Evolutionary conservation across 1,140 invertebrate species (phyloP), one percentile per base, ranked within the genome.

Genomic region (Ditylenchus dipsaci): DNA sequence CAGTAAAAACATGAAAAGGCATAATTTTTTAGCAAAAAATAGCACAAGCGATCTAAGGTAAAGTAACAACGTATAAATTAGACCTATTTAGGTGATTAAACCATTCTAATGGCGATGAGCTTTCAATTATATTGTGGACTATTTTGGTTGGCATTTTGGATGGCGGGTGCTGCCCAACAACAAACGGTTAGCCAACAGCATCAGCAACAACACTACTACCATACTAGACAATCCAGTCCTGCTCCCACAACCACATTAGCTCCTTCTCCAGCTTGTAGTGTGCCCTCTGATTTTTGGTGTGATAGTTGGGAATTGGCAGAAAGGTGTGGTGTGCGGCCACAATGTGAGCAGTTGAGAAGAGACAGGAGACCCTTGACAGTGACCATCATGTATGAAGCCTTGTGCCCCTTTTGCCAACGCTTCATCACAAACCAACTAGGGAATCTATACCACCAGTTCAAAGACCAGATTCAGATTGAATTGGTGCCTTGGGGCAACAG

Each of bases 341-440:
- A 82, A 60, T 82, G 80, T 53, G 79, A 79, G 23, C 5, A 49
- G 0, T 73, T 82, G n/a, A 69, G 69, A 26, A 67, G 69, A 7
- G 63, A 65, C 23, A 30, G 65, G 9, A 63, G 65, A 27, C 81
- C 75, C 1, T 63, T 82, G 15, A 82, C 80, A 42, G 67, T 82
- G 23, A 82, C 81, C 7, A 59, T 82, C 21, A 83, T 81, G 68
- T 81, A 73, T 59, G 80, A 82, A 57, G 80, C 80, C 17, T 64
- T 82, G n/a, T 82, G 80, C 62, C 80, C 80, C 9, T 82, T 71
- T 56, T 82, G 80, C 57, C 81, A 82, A 49, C 80, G 77, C 62
- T 82, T 81, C 56, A 81, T 82, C 53, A 56, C 81, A 3, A 78
- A 83, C 62, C 75, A 82, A 42, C 58, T 82, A 19, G 78, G 76